Percentiles rank a stretch among this genome's conserved stretches.
Conservation (phyloP, 2,888 invertebrate species). For the Homarus gammarus region DNA sequence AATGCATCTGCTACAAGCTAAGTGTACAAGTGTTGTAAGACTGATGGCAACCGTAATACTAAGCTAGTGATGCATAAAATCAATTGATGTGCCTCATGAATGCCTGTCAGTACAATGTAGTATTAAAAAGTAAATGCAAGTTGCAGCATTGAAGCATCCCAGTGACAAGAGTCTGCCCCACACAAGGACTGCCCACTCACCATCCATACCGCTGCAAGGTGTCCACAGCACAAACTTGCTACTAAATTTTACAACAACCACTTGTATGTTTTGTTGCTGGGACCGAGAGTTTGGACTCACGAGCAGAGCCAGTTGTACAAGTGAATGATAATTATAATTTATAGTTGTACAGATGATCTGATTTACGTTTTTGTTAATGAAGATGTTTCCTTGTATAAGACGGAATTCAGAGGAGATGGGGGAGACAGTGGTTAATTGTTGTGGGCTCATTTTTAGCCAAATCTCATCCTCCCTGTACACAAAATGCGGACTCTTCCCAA, state of each 20-base stretch:
- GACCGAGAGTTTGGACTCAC: slow-evolving; percentile 67
- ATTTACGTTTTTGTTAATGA: slow-evolving; percentile 67
- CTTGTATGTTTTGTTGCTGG: slow-evolving; percentile 58
- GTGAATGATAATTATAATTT: slow-evolving; percentile 74
- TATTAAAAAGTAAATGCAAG: slow-evolving; percentile 65
- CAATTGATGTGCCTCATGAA: slow-evolving; percentile 73
- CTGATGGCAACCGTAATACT: slow-evolving; percentile 57
- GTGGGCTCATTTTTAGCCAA: slow-evolving; percentile 64
- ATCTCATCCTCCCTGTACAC: slow-evolving; percentile 59
- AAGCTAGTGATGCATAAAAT: slow-evolving; percentile 62
- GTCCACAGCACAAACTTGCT: slow-evolving; percentile 73
- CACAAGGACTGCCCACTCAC: slow-evolving; percentile 54
- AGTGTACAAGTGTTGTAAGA: slow-evolving; percentile 49
- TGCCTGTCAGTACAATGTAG: slow-evolving; percentile 74
- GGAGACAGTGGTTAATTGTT: slow-evolving; percentile 50
- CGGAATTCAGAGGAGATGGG: slow-evolving; percentile 70
- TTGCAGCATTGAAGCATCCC: slow-evolving; percentile 57
- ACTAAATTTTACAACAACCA: slow-evolving; percentile 62
- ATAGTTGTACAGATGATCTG: slow-evolving; percentile 73
- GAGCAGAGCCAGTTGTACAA: slow-evolving; percentile 70
- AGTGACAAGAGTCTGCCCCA: slow-evolving; percentile 57
- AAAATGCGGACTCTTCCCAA: slow-evolving; percentile 44
- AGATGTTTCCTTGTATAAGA: slow-evolving; percentile 64
- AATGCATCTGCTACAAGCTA: slow-evolving; percentile 29
- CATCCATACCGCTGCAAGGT: slow-evolving; percentile 61